phyloP scores from a whole-genome alignment of 2,113 vertebrate genomes.

The Halichoeres trimaculatus region DNA sequence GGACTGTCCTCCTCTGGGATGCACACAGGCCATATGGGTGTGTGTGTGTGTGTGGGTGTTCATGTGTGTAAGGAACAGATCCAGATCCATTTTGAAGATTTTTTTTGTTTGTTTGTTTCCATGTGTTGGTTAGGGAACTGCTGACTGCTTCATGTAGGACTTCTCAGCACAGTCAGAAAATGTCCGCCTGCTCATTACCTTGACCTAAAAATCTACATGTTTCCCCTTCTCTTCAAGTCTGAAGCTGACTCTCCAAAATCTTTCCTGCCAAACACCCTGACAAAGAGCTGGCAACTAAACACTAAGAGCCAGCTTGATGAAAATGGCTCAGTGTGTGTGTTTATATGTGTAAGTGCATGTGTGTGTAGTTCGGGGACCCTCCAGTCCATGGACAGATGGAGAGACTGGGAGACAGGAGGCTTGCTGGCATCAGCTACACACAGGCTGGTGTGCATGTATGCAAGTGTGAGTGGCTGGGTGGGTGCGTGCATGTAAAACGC shows the following conservation, averaged over 20 bases:
- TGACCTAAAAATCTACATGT: constrained; percentile 64
- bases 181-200: constrained; percentile 44
- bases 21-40: constrained; percentile 56
- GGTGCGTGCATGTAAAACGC: constrained; percentile 13
- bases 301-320: constrained; percentile 74
- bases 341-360: constrained; percentile 34
- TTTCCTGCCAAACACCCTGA: constrained; percentile 73
- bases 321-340: constrained; percentile 62
- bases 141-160: constrained; percentile 44
- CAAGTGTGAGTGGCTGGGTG: constrained; percentile 26
- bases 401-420: constrained; percentile 84
- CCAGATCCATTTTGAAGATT: constrained; percentile 24
- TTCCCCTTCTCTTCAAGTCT: constrained; percentile 64
- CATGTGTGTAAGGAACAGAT: constrained; percentile 24
- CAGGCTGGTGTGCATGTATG: constrained; percentile 77
- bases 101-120: constrained; percentile 8
- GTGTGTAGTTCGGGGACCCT: constrained; percentile 77
- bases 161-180: constrained; percentile 59
- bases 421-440: constrained; percentile 80
- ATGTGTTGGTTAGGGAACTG: constrained; percentile 41
- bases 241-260: constrained; percentile 62
- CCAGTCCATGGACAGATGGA: constrained; percentile 86
- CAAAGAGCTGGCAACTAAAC: constrained; percentile 79
- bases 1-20: constrained; percentile 64
- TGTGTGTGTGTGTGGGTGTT: constrained; percentile 31